A percentile compares a stretch with the other conserved stretches of the same genome.
Evolutionary conservation across 2,113 vertebrate genomes (phyloP).

Genomic region (Alosa alosa): DNA sequence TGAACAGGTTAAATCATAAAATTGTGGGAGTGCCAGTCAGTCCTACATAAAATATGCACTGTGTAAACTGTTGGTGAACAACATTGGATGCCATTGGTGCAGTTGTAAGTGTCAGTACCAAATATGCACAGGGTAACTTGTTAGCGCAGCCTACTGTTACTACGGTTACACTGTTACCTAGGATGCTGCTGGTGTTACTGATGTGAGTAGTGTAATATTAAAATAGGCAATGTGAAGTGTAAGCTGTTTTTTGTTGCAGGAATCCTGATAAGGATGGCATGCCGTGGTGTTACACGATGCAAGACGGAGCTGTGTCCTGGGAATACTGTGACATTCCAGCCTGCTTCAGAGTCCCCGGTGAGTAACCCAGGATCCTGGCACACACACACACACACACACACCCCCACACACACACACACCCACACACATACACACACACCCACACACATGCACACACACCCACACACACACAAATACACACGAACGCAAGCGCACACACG

Average conservation of each 20-base stretch:
- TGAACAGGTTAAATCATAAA: conserved; percentile 9
- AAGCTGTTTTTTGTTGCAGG: conserved; percentile 62
- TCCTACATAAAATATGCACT: too few relatives aligned
- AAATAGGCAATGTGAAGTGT: background rate
- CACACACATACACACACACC: background rate
- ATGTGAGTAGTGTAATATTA: too few relatives aligned
- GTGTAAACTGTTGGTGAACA: background rate
- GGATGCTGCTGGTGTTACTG: too few relatives aligned
- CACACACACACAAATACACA: too few relatives aligned
- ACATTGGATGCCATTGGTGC: background rate
- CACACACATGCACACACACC: background rate
- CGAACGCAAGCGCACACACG: background rate
- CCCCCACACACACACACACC: background rate
- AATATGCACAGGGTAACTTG: background rate
- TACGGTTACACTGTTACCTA: too few relatives aligned
- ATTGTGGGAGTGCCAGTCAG: background rate
- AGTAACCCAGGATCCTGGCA: conserved; percentile 46
- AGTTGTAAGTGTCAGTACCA: background rate
- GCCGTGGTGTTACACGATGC: conserved; percentile 90
- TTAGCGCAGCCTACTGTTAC: too few relatives aligned
- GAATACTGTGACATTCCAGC: conserved; percentile 78
- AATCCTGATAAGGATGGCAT: conserved; percentile 84
- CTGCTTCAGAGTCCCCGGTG: conserved; percentile 65
- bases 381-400: background rate
- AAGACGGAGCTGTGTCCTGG: conserved; percentile 81